A percentile compares a stretch with the other conserved stretches of the same genome.
phyloP scores from a whole-genome alignment of 2,113 vertebrate genomes.

The Brienomyrus brachyistius region DNA sequence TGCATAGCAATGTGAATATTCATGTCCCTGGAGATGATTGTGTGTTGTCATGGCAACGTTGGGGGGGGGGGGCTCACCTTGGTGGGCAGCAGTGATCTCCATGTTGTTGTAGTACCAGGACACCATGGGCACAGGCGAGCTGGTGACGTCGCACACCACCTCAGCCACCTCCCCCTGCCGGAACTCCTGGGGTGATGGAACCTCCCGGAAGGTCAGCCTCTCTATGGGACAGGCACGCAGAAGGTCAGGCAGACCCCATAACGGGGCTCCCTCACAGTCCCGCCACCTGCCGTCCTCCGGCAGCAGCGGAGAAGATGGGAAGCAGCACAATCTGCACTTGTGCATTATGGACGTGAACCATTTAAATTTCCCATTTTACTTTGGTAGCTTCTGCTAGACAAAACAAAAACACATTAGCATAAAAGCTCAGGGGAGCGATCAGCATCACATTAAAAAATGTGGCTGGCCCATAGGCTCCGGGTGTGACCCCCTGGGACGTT shows the following conservation, averaged over 20 bases:
- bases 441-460: not conserved
- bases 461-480: not conserved
- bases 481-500: not conserved
- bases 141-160: constrained; percentile 84
- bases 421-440: not conserved
- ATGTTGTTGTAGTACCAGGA: constrained; percentile 88
- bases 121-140: constrained; percentile 84
- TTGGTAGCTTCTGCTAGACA: not conserved
- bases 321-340: not conserved
- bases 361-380: not conserved
- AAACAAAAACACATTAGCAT: not conserved
- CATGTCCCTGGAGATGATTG: not conserved
- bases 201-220: constrained; percentile 84
- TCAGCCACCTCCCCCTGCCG: constrained; percentile 84
- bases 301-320: not conserved
- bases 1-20: not conserved
- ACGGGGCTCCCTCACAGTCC: not conserved
- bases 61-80: constrained; percentile 70
- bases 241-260: not conserved
- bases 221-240: constrained; percentile 59
- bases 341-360: not conserved
- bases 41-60: not conserved
- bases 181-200: constrained; percentile 88
- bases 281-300: not conserved
- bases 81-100: constrained; percentile 77